These are phyloP conservation scores for Epinephelus moara DNA, from an alignment of 2,113 vertebrate genomes.

Conservation along the genomic window DNA sequence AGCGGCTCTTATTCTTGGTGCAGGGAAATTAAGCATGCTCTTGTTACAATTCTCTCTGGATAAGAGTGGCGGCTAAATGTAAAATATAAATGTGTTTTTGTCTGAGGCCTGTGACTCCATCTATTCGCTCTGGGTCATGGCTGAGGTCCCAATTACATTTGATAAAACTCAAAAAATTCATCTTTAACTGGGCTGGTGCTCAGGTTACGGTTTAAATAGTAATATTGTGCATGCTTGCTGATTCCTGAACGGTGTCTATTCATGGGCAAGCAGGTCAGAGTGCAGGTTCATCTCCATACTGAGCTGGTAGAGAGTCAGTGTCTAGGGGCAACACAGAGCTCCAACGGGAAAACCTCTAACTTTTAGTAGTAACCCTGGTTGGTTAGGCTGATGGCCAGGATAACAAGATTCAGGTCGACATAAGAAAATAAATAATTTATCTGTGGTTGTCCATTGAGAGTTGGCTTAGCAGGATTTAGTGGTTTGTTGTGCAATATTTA, in stretches of 20 bases:
- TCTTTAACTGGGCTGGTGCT: neutral
- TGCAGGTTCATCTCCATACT: neutral
- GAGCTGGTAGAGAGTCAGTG: neutral
- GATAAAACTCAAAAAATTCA: constrained; percentile 2
- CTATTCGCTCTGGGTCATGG: constrained; percentile 21
- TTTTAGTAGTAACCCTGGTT: neutral
- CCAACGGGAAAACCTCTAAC: neutral
- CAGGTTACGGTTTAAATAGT: neutral
- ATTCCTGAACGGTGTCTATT: neutral
- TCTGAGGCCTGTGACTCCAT: neutral
- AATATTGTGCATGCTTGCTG: neutral
- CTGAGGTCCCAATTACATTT: neutral
- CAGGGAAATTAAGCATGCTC: constrained; percentile 21
- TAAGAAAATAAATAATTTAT: neutral
- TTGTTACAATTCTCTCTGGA: constrained; percentile 24
- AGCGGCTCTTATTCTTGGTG: neutral
- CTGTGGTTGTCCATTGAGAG: neutral
- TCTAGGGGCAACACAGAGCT: neutral
- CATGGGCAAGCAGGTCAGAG: neutral
- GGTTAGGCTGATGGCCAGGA: neutral
- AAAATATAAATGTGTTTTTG: constrained; percentile 24
- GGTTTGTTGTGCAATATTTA: neutral
- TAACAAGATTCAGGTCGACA: neutral
- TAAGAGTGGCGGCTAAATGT: constrained; percentile 6
- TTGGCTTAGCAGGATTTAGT: neutral